Evolutionary conservation across 2,797 vertebrate genomes (phyloP).

Genomic region (Enteromius thamalakanensis): DNA sequence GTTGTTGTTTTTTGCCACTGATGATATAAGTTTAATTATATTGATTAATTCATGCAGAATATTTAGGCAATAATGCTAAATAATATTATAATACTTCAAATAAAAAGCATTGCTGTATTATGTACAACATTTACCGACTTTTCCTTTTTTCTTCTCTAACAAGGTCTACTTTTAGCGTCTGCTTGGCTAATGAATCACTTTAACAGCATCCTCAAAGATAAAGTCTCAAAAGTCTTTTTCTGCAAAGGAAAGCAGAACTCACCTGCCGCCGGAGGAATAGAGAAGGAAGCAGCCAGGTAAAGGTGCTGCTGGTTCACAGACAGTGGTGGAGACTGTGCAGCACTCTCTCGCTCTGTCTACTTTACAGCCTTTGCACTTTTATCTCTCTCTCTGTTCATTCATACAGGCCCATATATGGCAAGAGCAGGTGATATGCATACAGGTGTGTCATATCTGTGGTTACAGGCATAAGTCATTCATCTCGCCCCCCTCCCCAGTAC

Average conservation of each 20-base stretch:
- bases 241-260: constrained; percentile 40
- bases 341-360: constrained; percentile 43
- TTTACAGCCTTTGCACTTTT: constrained; percentile 68
- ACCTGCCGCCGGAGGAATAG: constrained; percentile 54
- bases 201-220: not conserved
- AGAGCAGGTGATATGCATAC: constrained; percentile 62
- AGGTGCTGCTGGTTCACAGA: constrained; percentile 50
- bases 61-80: not conserved
- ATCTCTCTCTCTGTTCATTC: constrained; percentile 58
- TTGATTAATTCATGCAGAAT: not conserved
- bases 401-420: constrained; percentile 66
- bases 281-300: constrained; percentile 43
- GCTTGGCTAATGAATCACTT: constrained; percentile 21
- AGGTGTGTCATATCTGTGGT: constrained; percentile 59
- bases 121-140: not conserved
- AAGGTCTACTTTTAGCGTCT: constrained; percentile 1
- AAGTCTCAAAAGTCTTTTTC: constrained; percentile 17
- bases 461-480: constrained; percentile 33
- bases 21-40: not conserved
- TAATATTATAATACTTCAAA: not conserved
- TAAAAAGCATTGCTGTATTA: not conserved
- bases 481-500: constrained; percentile 34
- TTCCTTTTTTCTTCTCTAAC: not conserved
- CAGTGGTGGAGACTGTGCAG: constrained; percentile 42
- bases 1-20: not conserved